Percentiles rank a stretch among this genome's conserved stretches.
phyloP scores from a whole-genome alignment of 1,140 invertebrate species.

The Magallana gigas region DNA sequence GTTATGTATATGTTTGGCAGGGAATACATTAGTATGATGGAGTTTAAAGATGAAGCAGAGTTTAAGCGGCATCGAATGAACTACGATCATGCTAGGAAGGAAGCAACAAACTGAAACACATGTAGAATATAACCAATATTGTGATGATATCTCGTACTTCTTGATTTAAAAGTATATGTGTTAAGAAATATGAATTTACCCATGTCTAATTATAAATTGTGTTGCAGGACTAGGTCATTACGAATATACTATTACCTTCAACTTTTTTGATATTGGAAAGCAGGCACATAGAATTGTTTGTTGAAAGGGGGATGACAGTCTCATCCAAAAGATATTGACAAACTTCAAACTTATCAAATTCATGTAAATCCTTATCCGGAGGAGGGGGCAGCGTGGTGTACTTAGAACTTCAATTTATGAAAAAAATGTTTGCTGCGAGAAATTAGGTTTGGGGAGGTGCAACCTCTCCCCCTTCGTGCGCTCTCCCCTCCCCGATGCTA shows the following conservation, averaged over 20 bases:
- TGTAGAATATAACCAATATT: conserved; percentile 45
- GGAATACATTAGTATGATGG: neutral
- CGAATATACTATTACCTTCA: no score
- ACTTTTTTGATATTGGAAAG: no score
- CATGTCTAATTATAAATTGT: neutral
- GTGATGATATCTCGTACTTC: conserved; percentile 39
- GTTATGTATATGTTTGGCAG: neutral
- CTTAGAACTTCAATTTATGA: neutral
- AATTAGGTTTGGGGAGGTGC: no score
- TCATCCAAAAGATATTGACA: no score
- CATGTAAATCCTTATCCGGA: no score
- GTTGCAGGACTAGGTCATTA: conserved; percentile 47
- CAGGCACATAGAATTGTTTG: no score
- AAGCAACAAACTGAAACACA: neutral
- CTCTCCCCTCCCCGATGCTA: no score
- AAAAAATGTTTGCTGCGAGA: no score
- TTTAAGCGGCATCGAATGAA: neutral
- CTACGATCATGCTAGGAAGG: neutral
- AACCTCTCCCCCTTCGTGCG: no score
- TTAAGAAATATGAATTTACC: neutral
- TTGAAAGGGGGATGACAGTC: no score
- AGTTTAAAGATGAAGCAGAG: conserved; percentile 4
- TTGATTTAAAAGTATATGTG: neutral
- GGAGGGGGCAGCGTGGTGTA: neutral
- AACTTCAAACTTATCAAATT: no score